Evolutionary conservation across 2,888 invertebrate genomes (phyloP), one percentile per base, ranked within the genome.

Genomic region (Watsonalla binaria): DNA sequence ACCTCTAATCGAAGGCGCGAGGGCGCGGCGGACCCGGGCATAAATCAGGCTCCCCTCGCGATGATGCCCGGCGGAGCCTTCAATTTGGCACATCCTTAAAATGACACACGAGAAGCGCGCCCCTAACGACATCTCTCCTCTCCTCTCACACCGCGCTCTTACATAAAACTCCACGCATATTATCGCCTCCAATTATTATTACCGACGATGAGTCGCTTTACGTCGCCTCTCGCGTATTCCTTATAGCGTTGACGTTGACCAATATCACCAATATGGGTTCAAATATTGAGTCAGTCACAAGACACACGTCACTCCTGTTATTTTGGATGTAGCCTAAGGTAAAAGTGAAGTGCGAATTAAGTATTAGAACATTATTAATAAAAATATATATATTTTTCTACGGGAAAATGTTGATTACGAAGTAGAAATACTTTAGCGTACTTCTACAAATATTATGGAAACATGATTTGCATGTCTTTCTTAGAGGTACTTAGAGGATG

Each of bases 21-120:
- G 74, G 80, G 76, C 73, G 75, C 77, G 74, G 68, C 66, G 73
- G 77, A 77, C 80, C 75, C 69, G 63, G 67, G 85, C 83, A 90
- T 90, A 90, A 90, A 90, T 90, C 90, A 90, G 87, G 66, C 85
- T 81, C 84, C 86, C 87, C 88, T 82, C 84, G 82, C 83, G 80
- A 82, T 84, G 82, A 82, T 83, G 84, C 84, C 80, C 79, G 77
- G 67, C 79, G 84, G 87, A 89, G 86, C 88, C 90, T 90, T 90
- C 90, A 90, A 90, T 90, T 90, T 90, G 87, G 89, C 84, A 89
- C 90, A 90, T 90, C 90, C 90, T 90, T 90, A 90, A 90, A 90
- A 90, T 90, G 90, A 90, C 90, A 90, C 86, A 90, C 85, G 90
- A 90, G 86, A 87, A 80, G 81, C 70, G 78, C 78, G 74, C 78